Conservation (phyloP, 2,113 vertebrate species). For the Macaca nemestrina region DNA sequence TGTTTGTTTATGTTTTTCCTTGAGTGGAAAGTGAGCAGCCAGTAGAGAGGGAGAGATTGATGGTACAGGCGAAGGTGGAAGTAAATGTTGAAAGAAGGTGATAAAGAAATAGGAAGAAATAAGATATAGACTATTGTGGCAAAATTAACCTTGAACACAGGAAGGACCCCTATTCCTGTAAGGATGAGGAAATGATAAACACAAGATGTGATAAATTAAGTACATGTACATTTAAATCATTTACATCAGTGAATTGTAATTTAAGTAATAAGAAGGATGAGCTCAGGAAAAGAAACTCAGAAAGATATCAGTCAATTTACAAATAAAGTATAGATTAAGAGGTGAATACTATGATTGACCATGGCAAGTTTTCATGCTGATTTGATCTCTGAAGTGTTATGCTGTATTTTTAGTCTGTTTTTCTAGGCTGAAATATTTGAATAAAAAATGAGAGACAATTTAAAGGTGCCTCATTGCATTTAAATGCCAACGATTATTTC, state of each 20-base stretch:
- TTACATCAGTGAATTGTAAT: background rate
- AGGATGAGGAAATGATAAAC: background rate
- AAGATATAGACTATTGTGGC: background rate
- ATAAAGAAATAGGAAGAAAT: background rate
- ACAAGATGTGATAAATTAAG: background rate
- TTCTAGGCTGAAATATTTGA: conserved; percentile 56
- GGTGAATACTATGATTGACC: conserved; percentile 24
- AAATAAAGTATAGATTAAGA: conserved; percentile 33
- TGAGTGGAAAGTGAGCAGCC: background rate
- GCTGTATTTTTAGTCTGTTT: conserved; percentile 52
- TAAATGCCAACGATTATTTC: conserved; percentile 71
- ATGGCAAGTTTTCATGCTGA: conserved; percentile 26
- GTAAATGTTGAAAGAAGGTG: background rate
- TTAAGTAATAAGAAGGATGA: background rate
- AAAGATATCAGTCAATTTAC: conserved; percentile 3
- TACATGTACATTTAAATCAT: background rate
- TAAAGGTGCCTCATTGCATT: conserved; percentile 54
- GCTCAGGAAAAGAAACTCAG: conserved; percentile 30
- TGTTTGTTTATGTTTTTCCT: background rate
- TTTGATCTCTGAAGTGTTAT: conserved; percentile 54
- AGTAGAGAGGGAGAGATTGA: background rate
- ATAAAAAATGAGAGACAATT: conserved; percentile 51
- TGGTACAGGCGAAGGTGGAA: background rate
- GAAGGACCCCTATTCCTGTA: background rate
- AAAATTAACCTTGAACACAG: background rate